Evolutionary conservation across 2,113 vertebrate species (phyloP).

Genomic region (Mugil cephalus): DNA sequence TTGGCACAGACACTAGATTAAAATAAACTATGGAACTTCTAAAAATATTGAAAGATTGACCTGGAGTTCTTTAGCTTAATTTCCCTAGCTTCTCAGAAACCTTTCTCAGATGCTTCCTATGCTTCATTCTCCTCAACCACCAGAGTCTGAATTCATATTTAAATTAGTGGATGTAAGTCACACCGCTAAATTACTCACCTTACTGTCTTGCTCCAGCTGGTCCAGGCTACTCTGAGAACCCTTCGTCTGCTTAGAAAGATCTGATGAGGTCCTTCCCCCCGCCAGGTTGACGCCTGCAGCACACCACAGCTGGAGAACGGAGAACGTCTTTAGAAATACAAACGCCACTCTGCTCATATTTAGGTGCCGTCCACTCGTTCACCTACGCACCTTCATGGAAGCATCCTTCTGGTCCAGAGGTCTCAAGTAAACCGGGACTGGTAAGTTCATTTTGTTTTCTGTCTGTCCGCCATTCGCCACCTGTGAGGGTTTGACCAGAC

Average conservation of each 20-base stretch:
- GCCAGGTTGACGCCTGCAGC: slow-evolving; percentile 93
- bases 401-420: slow-evolving; percentile 96
- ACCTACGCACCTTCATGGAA: slow-evolving; percentile 91
- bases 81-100: too few species aligned
- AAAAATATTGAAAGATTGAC: too few species aligned
- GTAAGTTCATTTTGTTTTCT: slow-evolving; percentile 94
- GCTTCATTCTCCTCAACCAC: too few species aligned
- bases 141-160: too few species aligned
- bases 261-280: slow-evolving; percentile 82
- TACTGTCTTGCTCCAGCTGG: slow-evolving; percentile 77
- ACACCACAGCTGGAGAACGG: slow-evolving; percentile 91
- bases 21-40: too few species aligned
- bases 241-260: slow-evolving; percentile 79
- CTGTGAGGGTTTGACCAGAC: slow-evolving; percentile 22
- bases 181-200: slow-evolving; percentile 44
- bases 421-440: slow-evolving; percentile 95
- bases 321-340: neutral
- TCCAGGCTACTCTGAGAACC: slow-evolving; percentile 88
- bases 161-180: neutral
- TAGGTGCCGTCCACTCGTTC: neutral
- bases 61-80: too few species aligned
- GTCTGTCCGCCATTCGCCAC: slow-evolving; percentile 87
- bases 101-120: too few species aligned
- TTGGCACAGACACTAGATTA: too few species aligned
- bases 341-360: neutral